Conservation (phyloP, 2,888 invertebrate species). For the Venusia cambrica region DNA sequence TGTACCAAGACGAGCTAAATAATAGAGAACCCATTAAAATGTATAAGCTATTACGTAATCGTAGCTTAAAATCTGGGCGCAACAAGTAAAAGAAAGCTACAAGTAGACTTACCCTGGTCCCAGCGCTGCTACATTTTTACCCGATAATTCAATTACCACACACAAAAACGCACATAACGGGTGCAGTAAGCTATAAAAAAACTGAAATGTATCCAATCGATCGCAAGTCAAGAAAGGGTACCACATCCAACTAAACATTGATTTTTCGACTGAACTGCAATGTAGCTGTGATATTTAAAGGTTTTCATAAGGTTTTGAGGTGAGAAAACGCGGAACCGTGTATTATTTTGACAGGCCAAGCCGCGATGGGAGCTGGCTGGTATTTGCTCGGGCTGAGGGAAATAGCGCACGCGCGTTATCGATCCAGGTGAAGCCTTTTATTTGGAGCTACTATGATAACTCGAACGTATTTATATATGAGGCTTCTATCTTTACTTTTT, state of each 20-base stretch:
- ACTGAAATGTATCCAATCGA: constrained; percentile 25
- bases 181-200: constrained; percentile 31
- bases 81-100: constrained; percentile 66
- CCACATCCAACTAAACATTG: constrained; percentile 11
- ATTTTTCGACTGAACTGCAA: constrained; percentile 2
- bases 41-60: constrained; percentile 63
- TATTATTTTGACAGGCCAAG: constrained; percentile 69
- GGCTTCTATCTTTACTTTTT: constrained; percentile 7
- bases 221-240: constrained; percentile 16
- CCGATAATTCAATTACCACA: constrained; percentile 44
- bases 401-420: constrained; percentile 65
- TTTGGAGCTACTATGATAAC: constrained; percentile 32
- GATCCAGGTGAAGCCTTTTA: constrained; percentile 58
- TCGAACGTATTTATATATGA: constrained; percentile 20
- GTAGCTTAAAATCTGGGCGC: constrained; percentile 49
- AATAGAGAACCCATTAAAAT: constrained; percentile 22
- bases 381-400: constrained; percentile 59
- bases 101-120: constrained; percentile 49
- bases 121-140: constrained; percentile 59
- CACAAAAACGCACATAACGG: constrained; percentile 44
- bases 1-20: constrained; percentile 5
- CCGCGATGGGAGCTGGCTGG: constrained; percentile 55
- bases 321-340: constrained; percentile 49
- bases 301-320: constrained; percentile 36
- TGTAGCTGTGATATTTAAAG: constrained; percentile 12